Evolutionary conservation across 2,113 vertebrate species (phyloP), one percentile per base, ranked within the genome.

Genomic region (Cacatua alba): DNA sequence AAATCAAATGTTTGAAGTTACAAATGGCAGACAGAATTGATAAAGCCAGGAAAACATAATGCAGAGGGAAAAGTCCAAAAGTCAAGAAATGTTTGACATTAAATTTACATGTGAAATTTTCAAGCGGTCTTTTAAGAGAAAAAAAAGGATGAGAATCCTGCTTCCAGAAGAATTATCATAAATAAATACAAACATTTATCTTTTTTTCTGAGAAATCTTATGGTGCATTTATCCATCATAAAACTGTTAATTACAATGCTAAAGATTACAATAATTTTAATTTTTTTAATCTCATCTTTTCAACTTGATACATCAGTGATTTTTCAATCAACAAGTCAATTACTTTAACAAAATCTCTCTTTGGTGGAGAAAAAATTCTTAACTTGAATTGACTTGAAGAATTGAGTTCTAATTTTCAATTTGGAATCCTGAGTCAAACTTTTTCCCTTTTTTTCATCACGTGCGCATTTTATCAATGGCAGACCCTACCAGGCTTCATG

Each of bases 391-490:
- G 29, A 77, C 12, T 33, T n/a, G 7, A 81, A 80, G 25, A 87
- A 46, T 0, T 41, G 29, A 46, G 43, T 44, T 87, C 78, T 44
- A 85, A 44, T 75, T 82, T 90, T 78, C 55, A 57, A 4, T 85
- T 92, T 18, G 39, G 20, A 78, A 48, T 6, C 26, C 57, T 0
- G 0, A 72, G 19, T 68, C 16, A n/a, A 59, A 57, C 5, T 4
- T 71, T 65, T 52, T 23, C 13, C 6, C 10, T 75, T 77, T 75
- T 35, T 82, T 46, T 62, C 12, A 25, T 53, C 44, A n/a, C 17
- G 11, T 10, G 9, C 43, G 5, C 9, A 39, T 82, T 71, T 88
- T 90, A 35, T 23, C n/a, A 35, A 11, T 20, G 13, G 52, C 26
- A 70, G 70, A 43, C 17, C 5, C 20, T 44, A 39, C 7, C 5